Percentiles rank a stretch among this genome's conserved stretches.
Evolutionary conservation across 53 echinoderm and acorn worm species (phyloP).

Genomic region (Astropecten irregularis): DNA sequence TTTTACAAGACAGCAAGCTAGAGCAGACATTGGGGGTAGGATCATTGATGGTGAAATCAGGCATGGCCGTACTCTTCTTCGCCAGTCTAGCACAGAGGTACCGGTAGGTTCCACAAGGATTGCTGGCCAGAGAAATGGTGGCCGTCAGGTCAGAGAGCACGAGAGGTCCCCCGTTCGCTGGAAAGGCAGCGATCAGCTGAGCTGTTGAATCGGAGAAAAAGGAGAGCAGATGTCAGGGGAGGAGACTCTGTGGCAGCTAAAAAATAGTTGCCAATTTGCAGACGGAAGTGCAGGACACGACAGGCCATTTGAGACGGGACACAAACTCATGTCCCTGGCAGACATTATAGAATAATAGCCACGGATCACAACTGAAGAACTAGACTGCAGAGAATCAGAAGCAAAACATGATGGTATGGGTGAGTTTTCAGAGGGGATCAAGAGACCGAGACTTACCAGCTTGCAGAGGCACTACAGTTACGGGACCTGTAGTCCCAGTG

Average conservation of each 20-base stretch:
- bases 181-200: conserved; percentile 5
- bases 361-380: too few species aligned
- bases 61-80: neutral
- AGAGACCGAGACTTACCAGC: conserved; percentile 22
- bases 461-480: neutral
- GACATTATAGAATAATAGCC: too few species aligned
- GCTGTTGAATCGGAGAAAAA: neutral
- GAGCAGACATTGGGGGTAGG: neutral
- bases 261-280: too few species aligned
- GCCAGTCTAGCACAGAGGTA: conserved; percentile 12
- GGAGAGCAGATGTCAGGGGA: neutral
- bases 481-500: neutral
- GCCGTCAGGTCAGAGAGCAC: neutral
- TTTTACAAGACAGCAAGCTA: conserved; percentile 1
- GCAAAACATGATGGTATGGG: too few species aligned
- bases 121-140: neutral
- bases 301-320: too few species aligned
- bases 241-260: too few species aligned
- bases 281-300: too few species aligned
- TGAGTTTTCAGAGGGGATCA: too few species aligned
- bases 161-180: neutral
- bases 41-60: neutral
- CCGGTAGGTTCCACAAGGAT: conserved; percentile 2
- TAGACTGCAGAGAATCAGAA: too few species aligned
- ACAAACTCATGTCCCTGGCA: too few species aligned